These are phyloP conservation scores for Pterocles orientalis DNA, from an alignment of 2,113 vertebrate species.

Conservation along the genomic window DNA sequence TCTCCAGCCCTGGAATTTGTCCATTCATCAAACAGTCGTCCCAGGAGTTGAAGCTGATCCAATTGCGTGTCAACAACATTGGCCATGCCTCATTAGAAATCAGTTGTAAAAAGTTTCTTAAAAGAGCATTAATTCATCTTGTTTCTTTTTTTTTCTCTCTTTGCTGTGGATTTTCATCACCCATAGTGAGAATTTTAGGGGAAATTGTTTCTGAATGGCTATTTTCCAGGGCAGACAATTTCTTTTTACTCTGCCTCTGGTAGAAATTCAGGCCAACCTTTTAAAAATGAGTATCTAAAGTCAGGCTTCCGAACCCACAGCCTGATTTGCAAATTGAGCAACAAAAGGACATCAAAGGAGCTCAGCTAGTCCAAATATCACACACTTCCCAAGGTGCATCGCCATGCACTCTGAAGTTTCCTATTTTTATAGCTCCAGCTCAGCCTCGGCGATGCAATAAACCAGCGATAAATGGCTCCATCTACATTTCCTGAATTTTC, in stretches of 20 bases:
- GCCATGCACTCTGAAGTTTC: neutral
- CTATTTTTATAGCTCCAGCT: neutral
- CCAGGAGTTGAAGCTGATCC: conserved; percentile 38
- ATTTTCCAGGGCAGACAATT: neutral
- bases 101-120: conserved; percentile 39
- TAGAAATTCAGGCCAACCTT: neutral
- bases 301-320: neutral
- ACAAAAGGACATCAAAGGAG: neutral
- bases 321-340: neutral
- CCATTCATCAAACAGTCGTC: conserved; percentile 20
- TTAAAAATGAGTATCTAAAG: neutral
- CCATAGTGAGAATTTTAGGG: neutral
- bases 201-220: conserved; percentile 29
- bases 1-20: conserved; percentile 36
- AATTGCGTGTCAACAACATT: conserved; percentile 17
- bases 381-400: neutral
- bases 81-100: conserved; percentile 51
- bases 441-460: neutral
- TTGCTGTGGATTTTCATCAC: conserved; percentile 38
- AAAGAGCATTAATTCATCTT: conserved; percentile 35
- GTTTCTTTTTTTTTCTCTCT: neutral
- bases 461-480: neutral
- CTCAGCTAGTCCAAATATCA: neutral
- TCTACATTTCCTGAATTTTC: neutral
- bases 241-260: neutral